Evolutionary conservation across 2,113 vertebrate species (phyloP), one percentile per base, ranked within the genome.

Genomic region (Coptodon bakossiorum): DNA sequence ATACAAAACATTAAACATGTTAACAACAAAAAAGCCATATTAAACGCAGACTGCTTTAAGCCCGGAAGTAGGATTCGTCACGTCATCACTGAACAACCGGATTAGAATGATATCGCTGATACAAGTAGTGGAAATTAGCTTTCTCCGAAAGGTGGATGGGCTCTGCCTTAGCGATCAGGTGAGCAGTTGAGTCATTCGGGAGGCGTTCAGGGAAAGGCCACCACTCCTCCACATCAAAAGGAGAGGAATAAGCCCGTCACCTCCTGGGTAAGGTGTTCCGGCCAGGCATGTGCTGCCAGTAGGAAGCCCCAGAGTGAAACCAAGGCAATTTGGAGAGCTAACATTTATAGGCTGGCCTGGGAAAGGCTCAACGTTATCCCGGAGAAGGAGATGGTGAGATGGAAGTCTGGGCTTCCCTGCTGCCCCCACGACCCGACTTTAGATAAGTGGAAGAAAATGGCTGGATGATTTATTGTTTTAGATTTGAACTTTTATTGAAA

Each of bases 131-230:
- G 5, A 63, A 63, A 34, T 34, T 0, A 7, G 9, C 59, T 34
- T 63, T 2, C 9, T 36, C 16, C 1, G 0, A 63, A 0, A 36
- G 1, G 29, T 34, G 59, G 59, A 34, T 34, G 59, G 29, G 29
- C 59, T 4, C 59, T 63, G 29, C 59, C 57, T 19, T 1, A 61
- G 16, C 59, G 2, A 34, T 61, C 3, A 0, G 29, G 16, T 61
- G 29, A 61, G 5, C 9, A 63, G 5, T 11, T 11, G 1, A 63
- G 59, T 63, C 59, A 63, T 36, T 63, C 1, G 29, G 16, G 59
- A 63, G 59, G 59, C 2, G 29, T 63, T 63, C 59, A 11, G 59
- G 29, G 9, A 34, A 0, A 9, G 9, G 29, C 9, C 29, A 11
- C 59, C 29, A 63, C 1, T 34, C 16, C 59, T 61, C 16, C 59